phyloP scores from a whole-genome alignment of 1,140 invertebrate genomes.

The Notospermus geniculatus region DNA sequence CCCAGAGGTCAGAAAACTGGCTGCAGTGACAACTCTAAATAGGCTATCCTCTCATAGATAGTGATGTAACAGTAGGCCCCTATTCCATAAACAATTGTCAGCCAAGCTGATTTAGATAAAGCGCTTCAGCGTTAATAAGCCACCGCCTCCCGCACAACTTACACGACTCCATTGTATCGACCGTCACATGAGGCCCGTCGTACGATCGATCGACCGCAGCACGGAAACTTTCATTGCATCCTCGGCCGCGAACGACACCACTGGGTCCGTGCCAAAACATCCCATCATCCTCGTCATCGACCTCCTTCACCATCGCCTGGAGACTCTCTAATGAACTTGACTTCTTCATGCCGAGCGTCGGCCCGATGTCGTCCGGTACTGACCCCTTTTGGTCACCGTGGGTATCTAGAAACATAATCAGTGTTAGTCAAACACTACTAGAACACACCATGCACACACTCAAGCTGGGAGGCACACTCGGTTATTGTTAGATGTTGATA shows the following conservation, averaged over 20 bases:
- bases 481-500: too few relatives aligned
- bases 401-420: too few relatives aligned
- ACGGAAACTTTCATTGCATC: slow-evolving; percentile 76
- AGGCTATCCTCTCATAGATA: neutral
- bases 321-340: slow-evolving; percentile 84
- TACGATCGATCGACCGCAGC: slow-evolving; percentile 74
- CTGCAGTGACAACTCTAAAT: neutral
- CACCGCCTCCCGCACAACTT: slow-evolving; percentile 27
- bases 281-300: slow-evolving; percentile 44
- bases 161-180: slow-evolving; percentile 60
- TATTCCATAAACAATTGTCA: neutral
- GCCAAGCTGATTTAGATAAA: neutral
- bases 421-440: too few relatives aligned
- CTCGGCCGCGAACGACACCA: slow-evolving; percentile 55
- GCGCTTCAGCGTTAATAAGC: slow-evolving; percentile 2
- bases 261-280: slow-evolving; percentile 10
- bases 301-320: slow-evolving; percentile 82
- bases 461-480: too few relatives aligned
- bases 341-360: slow-evolving; percentile 78
- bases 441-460: too few relatives aligned
- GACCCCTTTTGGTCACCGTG: neutral
- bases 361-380: slow-evolving; percentile 60
- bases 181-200: slow-evolving; percentile 48
- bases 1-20: neutral
- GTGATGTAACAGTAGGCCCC: neutral